Evolutionary conservation across 1,140 invertebrate genomes (phyloP).

Genomic region (Neotoxoptera formosana): DNA sequence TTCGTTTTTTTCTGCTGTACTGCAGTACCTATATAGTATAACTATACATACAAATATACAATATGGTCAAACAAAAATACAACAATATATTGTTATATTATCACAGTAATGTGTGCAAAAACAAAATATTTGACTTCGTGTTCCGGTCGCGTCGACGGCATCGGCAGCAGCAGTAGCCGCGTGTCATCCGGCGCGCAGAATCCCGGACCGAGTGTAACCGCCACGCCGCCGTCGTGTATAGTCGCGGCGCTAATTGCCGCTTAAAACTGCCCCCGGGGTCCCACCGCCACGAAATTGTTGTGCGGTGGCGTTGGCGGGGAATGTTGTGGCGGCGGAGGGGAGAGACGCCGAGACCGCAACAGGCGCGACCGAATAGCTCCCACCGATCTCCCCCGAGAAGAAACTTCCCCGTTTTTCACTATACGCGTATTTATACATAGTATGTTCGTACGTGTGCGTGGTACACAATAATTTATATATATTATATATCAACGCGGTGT

Average conservation of each 20-base stretch:
- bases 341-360: constrained; percentile 35
- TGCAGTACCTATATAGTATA: too few relatives aligned
- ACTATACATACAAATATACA: too few relatives aligned
- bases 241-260: constrained; percentile 43
- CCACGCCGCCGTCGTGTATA: not conserved
- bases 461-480: not conserved
- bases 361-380: constrained; percentile 8
- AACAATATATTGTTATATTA: not conserved
- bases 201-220: not conserved
- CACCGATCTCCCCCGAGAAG: not conserved
- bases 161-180: not conserved
- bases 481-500: not conserved
- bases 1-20: not conserved
- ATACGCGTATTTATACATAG: not conserved
- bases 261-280: constrained; percentile 14
- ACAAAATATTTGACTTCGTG: not conserved
- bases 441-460: not conserved
- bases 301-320: not conserved
- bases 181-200: not conserved
- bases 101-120: not conserved
- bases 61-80: not conserved
- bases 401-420: constrained; percentile 24
- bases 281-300: not conserved
- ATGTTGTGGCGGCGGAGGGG: too few relatives aligned
- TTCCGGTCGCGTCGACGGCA: not conserved